Base-by-base conservation (phyloP, 2,888 invertebrate species). In the Chymomyza procnemis region DNA sequence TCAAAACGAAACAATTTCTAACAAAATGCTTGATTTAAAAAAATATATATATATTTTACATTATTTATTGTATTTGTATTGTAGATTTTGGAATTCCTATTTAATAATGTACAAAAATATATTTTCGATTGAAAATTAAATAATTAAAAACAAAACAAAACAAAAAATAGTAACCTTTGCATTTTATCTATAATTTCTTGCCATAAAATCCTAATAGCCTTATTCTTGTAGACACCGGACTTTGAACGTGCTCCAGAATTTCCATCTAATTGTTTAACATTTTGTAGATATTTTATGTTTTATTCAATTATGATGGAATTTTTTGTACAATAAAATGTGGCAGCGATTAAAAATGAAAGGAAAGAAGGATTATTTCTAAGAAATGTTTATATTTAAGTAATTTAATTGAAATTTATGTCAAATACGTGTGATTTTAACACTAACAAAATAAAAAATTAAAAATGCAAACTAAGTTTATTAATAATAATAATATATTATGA, bases 201-300 rank as follows among this genome's bases (percentile, higher is more conserved):
- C 91, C 91, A 81, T 91, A 91, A 87, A 91, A 90, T 78, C 91
- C 91, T 90, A 91, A 90, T 75, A 91, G 90, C 78, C 90, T 89
- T 85, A 91, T 90, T 84, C 91, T 89, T 76, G 90, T 91, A 76
- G 91, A 89, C 65, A 91, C 90, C 70, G 91, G 90, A 86, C 90
- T 91, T 88, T 91, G 91, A 80, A 90, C 89, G 82, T 89, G 89
- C 83, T 91, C 91, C 90, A 90, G 84, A 79, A 91, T 91, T 88
- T 91, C 91, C 91, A 91, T 90, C 91, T 91, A 79, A 71, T 79
- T 62, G 52, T 18, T 54, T 18, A 21, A 19, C 2, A 41, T 12
- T 34, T 21, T 21, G 22, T 19, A 16, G 52, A 6, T 12, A 19
- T 22, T 52, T 52, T 14, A 26, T 12, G 34, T 26, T 18, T 58